These are phyloP conservation scores for Ochlodes sylvanus DNA, from an alignment of 2,888 invertebrate genomes.

Conservation along the genomic window DNA sequence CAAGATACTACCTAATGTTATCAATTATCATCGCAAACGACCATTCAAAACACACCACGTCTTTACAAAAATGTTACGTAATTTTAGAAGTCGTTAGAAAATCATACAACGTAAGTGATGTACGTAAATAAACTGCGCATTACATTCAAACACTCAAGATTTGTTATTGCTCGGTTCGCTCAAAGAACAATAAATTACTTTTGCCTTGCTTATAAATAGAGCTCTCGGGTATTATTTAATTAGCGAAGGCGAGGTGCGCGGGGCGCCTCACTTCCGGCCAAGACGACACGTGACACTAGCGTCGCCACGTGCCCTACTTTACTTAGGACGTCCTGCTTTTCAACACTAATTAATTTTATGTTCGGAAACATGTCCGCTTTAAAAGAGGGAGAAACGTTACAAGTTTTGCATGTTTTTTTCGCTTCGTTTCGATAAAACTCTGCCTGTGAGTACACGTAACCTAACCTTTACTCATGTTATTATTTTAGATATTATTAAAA, in stretches of 20 bases:
- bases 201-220: slow-evolving; percentile 11
- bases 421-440: too few species aligned
- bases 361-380: slow-evolving; percentile 1
- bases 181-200: slow-evolving; percentile 9
- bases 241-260: slow-evolving; percentile 38
- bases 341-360: slow-evolving; percentile 9
- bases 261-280: slow-evolving; percentile 42
- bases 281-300: slow-evolving; percentile 39
- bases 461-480: too few species aligned
- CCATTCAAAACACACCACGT: too few species aligned
- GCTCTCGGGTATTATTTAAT: slow-evolving; percentile 36
- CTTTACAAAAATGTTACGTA: neutral
- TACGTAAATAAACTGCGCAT: slow-evolving; percentile 21
- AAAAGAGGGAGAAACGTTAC: neutral
- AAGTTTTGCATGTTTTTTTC: neutral
- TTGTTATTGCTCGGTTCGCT: slow-evolving; percentile 5
- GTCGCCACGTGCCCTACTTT: slow-evolving; percentile 21
- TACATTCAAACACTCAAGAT: slow-evolving; percentile 1
- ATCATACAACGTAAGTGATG: neutral
- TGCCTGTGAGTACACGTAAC: too few species aligned
- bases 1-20: too few species aligned
- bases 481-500: too few species aligned
- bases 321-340: slow-evolving; percentile 18
- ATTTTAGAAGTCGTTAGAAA: neutral
- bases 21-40: too few species aligned